Percentiles rank a stretch among this genome's conserved stretches.
These are phyloP conservation scores for Scaptomyza hsui DNA, from an alignment of 1,140 invertebrate genomes.

Conservation along the genomic window DNA sequence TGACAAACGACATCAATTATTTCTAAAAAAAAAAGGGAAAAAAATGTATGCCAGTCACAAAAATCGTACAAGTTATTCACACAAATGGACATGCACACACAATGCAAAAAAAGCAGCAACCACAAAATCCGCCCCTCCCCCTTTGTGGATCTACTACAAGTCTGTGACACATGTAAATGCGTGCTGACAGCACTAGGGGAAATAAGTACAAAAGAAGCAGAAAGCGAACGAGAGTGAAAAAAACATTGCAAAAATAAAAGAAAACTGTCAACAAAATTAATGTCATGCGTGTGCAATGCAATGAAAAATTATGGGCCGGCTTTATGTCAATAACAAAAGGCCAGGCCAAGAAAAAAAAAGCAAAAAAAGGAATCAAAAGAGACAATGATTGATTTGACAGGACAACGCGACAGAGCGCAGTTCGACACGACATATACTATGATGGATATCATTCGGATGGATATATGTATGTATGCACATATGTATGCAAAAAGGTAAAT, in stretches of 20 bases:
- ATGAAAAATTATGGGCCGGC: slow-evolving; percentile 80
- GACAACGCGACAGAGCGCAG: slow-evolving; percentile 41
- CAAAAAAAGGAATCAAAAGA: slow-evolving; percentile 17
- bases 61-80: slow-evolving; percentile 13
- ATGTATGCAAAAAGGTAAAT: slow-evolving; percentile 5
- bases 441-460: slow-evolving; percentile 26
- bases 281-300: slow-evolving; percentile 80
- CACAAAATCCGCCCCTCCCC: slow-evolving; percentile 55
- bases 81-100: slow-evolving; percentile 25
- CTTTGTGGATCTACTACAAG: slow-evolving; percentile 9
- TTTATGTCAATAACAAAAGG: slow-evolving; percentile 79
- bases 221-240: slow-evolving; percentile 29
- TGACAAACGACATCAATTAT: slow-evolving; percentile 50
- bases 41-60: background rate
- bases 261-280: slow-evolving; percentile 84
- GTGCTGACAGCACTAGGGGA: slow-evolving; percentile 70
- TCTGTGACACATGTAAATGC: slow-evolving; percentile 77
- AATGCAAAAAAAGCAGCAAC: slow-evolving; percentile 42
- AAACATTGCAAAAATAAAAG: slow-evolving; percentile 55
- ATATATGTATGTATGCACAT: background rate
- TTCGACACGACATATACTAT: slow-evolving; percentile 17
- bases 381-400: slow-evolving; percentile 84
- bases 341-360: slow-evolving; percentile 31
- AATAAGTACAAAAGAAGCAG: slow-evolving; percentile 57
- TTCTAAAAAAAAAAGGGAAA: slow-evolving; percentile 2